Conservation (phyloP, 2,113 vertebrate species). For the Oncorhynchus clarkii region DNA sequence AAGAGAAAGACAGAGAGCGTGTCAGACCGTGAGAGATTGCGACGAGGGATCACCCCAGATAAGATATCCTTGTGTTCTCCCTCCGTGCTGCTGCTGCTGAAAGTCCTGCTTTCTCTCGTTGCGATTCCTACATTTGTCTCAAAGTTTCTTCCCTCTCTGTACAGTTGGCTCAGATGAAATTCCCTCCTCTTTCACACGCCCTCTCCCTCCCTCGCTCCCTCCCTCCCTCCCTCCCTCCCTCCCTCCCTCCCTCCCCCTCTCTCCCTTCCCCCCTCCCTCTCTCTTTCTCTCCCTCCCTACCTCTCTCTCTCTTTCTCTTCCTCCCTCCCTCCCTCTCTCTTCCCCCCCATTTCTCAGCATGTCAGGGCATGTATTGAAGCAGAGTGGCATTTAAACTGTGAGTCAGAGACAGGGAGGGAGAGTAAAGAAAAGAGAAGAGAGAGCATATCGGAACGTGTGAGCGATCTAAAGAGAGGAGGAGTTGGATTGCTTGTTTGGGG, state of each 20-base stretch:
- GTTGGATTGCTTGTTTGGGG: conserved; percentile 42
- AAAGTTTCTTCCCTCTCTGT: conserved; percentile 20
- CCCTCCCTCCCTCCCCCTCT: conserved; percentile 5
- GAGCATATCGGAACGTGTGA: conserved; percentile 7
- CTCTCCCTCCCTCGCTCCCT: conserved; percentile 20
- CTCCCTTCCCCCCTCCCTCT: conserved; percentile 30
- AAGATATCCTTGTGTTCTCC: conserved; percentile 27
- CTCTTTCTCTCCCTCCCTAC: conserved; percentile 6
- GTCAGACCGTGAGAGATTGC: conserved; percentile 7
- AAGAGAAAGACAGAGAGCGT: background rate
- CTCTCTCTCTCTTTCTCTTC: conserved; percentile 19
- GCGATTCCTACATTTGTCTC: conserved; percentile 27
- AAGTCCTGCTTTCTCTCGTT: background rate
- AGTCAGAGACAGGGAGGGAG: conserved; percentile 11
- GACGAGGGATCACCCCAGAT: conserved; percentile 24
- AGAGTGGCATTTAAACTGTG: conserved; percentile 9
- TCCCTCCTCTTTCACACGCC: conserved; percentile 48
- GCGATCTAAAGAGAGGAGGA: conserved; percentile 9
- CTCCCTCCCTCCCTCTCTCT: conserved; percentile 51
- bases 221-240: conserved; percentile 50
- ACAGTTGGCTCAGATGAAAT: conserved; percentile 34
- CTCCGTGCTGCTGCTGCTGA: conserved; percentile 8
- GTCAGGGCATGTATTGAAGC: conserved; percentile 60
- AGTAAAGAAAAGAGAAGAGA: background rate
- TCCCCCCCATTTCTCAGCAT: conserved; percentile 58